Conservation (phyloP, 2,113 vertebrate species). For the Vidua chalybeata region DNA sequence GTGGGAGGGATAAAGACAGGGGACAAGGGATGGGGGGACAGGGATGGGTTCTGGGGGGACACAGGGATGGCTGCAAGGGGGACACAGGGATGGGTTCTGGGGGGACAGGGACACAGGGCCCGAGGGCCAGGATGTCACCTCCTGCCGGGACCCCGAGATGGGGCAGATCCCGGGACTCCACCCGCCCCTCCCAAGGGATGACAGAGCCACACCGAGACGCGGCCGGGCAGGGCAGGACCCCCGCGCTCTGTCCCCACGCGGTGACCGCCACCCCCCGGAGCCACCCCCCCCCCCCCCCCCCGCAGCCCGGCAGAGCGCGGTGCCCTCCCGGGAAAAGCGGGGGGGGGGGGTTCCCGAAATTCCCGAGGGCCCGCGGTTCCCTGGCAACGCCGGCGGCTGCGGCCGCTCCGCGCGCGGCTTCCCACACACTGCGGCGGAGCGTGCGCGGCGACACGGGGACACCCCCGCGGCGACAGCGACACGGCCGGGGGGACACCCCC, state of each 20-base stretch:
- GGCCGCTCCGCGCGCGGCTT: neutral
- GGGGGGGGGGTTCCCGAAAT: neutral
- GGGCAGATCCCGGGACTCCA: neutral
- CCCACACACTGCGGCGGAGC: neutral
- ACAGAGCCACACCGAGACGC: neutral
- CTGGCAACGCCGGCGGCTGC: neutral
- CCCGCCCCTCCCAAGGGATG: neutral
- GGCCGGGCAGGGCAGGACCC: neutral
- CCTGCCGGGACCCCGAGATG: neutral
- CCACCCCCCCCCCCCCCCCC: no score
- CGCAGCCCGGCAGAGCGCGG: neutral
- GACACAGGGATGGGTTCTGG: no score
- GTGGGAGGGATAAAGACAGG: no score
- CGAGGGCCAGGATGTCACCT: neutral
- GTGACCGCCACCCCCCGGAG: neutral
- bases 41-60: no score
- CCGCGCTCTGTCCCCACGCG: neutral
- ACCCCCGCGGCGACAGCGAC: neutral
- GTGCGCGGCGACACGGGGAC: neutral
- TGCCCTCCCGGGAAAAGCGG: neutral
- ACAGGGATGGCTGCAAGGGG: neutral
- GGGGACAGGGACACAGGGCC: neutral
- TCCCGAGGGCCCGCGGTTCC: neutral
- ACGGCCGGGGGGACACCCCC: neutral
- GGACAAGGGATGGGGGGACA: no score